phyloP scores from a whole-genome alignment of 2,888 invertebrate genomes.

The Chrysolina americana region DNA sequence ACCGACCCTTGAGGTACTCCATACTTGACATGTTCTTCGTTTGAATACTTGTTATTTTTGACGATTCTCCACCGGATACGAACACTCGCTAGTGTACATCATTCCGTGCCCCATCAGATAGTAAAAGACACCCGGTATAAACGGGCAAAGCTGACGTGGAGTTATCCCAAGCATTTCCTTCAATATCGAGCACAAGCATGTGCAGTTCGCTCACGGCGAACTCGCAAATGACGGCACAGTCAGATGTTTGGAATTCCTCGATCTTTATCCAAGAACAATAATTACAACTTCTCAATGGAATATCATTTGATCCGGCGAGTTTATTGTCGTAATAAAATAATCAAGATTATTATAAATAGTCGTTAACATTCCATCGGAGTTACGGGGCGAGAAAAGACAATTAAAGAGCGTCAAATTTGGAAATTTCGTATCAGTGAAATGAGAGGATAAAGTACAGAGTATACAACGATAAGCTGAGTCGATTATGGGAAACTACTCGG shows the following conservation, averaged over 20 bases:
- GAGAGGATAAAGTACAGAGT: too few relatives aligned
- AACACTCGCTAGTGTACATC: too few relatives aligned
- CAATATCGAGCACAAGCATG: slow-evolving; percentile 14
- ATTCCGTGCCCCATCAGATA: too few relatives aligned
- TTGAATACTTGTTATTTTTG: too few relatives aligned
- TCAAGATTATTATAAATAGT: not conserved
- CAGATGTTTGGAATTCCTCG: slow-evolving; percentile 31
- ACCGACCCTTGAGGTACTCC: too few relatives aligned
- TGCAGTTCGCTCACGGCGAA: not conserved
- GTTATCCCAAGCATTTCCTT: slow-evolving; percentile 34
- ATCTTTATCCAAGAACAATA: slow-evolving; percentile 3
- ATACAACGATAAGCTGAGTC: too few relatives aligned
- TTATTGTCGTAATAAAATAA: slow-evolving; percentile 12
- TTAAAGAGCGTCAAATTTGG: not conserved
- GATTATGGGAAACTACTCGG: too few relatives aligned
- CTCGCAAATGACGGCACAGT: slow-evolving; percentile 19
- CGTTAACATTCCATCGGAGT: slow-evolving; percentile 13
- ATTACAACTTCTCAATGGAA: not conserved
- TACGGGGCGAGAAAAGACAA: not conserved
- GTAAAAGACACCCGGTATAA: not conserved
- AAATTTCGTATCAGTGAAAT: too few relatives aligned
- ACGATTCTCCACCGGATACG: too few relatives aligned
- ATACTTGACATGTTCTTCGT: too few relatives aligned
- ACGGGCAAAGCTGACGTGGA: slow-evolving; percentile 27
- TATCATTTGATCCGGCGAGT: not conserved